Evolutionary conservation across 1,140 invertebrate species (phyloP).

Genomic region (Ectropis grisescens): DNA sequence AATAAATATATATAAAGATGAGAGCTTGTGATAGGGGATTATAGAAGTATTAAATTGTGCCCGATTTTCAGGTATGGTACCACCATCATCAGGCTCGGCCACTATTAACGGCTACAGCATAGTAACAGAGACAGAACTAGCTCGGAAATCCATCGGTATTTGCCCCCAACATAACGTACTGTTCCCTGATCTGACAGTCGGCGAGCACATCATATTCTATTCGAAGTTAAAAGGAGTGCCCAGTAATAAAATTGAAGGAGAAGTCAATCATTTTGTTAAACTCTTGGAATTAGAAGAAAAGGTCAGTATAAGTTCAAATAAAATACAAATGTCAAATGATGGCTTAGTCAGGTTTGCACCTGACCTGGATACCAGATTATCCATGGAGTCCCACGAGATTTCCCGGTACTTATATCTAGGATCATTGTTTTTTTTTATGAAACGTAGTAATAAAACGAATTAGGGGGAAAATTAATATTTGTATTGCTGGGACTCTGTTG

Average conservation of each 20-base stretch:
- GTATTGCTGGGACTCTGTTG: no score
- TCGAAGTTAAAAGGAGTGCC: constrained; percentile 81
- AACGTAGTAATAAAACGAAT: no score
- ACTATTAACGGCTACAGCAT: constrained; percentile 77
- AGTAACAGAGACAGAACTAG: constrained; percentile 68
- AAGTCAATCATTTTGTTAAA: constrained; percentile 75
- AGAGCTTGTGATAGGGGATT: no score
- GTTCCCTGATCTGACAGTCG: constrained; percentile 91
- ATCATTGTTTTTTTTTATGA: no score
- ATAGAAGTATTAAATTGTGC: no score
- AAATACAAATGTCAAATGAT: no score
- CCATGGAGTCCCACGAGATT: no score
- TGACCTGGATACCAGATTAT: no score
- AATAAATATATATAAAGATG: no score
- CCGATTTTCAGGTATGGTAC: constrained; percentile 76
- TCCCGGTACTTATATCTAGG: no score
- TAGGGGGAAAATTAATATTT: no score
- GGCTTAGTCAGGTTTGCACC: no score
- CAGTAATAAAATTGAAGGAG: constrained; percentile 56
- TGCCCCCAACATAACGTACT: constrained; percentile 97
- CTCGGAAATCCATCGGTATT: constrained; percentile 82
- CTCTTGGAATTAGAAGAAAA: constrained; percentile 77
- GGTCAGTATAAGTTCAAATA: constrained; percentile 26
- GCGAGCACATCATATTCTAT: constrained; percentile 93
- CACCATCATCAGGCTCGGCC: constrained; percentile 79